Base-by-base conservation (phyloP, 1,140 invertebrate species). In the Ectropis grisescens region DNA sequence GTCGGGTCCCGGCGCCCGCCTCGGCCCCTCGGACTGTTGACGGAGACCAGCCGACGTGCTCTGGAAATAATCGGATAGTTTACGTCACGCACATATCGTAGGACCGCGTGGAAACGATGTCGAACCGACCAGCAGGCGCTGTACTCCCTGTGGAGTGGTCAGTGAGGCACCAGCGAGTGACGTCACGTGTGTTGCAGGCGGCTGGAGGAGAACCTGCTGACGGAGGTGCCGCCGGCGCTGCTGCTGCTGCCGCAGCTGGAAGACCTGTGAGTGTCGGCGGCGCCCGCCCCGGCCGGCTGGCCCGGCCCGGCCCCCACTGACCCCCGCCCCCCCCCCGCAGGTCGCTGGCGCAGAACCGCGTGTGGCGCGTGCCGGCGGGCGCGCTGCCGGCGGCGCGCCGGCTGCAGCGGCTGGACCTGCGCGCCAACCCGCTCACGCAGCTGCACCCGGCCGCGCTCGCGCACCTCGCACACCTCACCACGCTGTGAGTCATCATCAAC, bases 261-360 rank as follows among this genome's bases (percentile, higher is more conserved):
- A 30, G 71, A 80, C 40, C 55, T 80, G 75, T 80, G 35, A 72
- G 75, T 68, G 29, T 14, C n/a, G n/a, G n/a, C n/a, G n/a, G n/a
- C n/a, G n/a, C n/a, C n/a, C n/a, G n/a, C n/a, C n/a, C n/a, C n/a
- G n/a, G n/a, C n/a, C n/a, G n/a, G n/a, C n/a, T n/a, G n/a, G n/a
- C n/a, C n/a, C n/a, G n/a, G n/a, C n/a, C n/a, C n/a, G n/a, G n/a
- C n/a, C n/a, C n/a, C n/a, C n/a, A n/a, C n/a, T n/a, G n/a, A 4
- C 10, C 12, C 2, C 11, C 1, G 8, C 16, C 9, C 10, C 15
- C 13, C 33, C 27, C 10, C 10, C 10, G 13, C 47, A 76, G 71
- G 43, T 72, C 60, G 3, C 4, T 72, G 46, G 47, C 55, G 3
- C 58, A 54, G 42, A 80, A 80, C 54, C 65, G 59, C 40, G 48